Conservation (phyloP, 1,140 invertebrate species). For the Drosophila busckii region DNA sequence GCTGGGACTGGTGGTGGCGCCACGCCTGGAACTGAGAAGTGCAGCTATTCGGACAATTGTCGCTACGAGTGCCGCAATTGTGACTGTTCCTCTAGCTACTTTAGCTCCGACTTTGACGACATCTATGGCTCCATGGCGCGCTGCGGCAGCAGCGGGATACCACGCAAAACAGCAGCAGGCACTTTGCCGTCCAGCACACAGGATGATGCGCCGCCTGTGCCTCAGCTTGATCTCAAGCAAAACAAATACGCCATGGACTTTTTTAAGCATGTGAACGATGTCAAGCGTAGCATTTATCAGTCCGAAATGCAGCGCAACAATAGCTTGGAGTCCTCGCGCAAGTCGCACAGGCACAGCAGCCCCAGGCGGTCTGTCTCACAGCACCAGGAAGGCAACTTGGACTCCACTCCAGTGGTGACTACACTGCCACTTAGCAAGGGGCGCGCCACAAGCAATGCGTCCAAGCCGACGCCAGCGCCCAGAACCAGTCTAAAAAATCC, state of each 20-base stretch:
- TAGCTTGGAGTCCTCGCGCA: constrained; percentile 47
- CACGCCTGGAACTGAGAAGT: constrained; percentile 41
- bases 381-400: constrained; percentile 16
- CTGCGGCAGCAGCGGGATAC: constrained; percentile 64
- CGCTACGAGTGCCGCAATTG: constrained; percentile 77
- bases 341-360: constrained; percentile 2
- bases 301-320: constrained; percentile 72
- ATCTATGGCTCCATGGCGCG: constrained; percentile 62
- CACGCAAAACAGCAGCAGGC: constrained; percentile 66
- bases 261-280: constrained; percentile 78
- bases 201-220: constrained; percentile 19
- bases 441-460: constrained; percentile 22
- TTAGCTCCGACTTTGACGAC: constrained; percentile 78
- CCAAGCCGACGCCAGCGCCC: constrained; percentile 63
- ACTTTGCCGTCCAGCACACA: constrained; percentile 52
- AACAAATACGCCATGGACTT: constrained; percentile 78
- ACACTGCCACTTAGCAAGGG: constrained; percentile 65
- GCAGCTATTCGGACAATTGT: constrained; percentile 74
- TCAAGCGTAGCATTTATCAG: constrained; percentile 76
- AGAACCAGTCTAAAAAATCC: constrained; percentile 45
- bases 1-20: not conserved
- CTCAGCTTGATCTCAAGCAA: constrained; percentile 61
- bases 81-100: constrained; percentile 77
- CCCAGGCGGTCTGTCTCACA: constrained; percentile 29
- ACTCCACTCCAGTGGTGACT: constrained; percentile 38